Base-by-base conservation (phyloP, 2,797 vertebrate genomes). In the Rhinoraja longicauda region DNA sequence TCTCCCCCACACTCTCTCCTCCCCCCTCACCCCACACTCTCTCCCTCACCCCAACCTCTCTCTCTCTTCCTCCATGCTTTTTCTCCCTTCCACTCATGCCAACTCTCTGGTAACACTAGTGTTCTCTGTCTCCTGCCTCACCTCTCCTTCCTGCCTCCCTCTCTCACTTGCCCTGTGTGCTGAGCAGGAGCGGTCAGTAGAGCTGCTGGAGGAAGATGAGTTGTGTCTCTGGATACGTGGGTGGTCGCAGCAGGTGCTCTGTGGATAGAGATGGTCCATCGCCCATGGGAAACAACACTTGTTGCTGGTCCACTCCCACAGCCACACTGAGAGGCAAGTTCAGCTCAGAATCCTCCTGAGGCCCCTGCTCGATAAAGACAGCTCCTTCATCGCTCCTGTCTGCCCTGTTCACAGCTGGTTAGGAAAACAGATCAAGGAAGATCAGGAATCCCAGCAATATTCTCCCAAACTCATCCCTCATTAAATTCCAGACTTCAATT, bases 131-230 rank as follows among this genome's bases (percentile, higher is more conserved):
- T 73, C 64, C 24, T 26, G 70, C 21, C 21, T 73, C 17, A 21
- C 70, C 21, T 6, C 64, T 6, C 6, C 24, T 73, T 67, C 24
- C 70, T 26, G 70, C 76, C 36, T 32, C 17, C 19, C 4, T 72
- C 70, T 26, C 70, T 73, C 70, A 73, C 19, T 73, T 73, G 70
- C 70, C 21, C 70, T 26, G 70, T 73, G 21, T 32, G 0, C 12
- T 8, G 36, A 53, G 21, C 12, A 53, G 70, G 15, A 29, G 19
- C 57, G n/a, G 29, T 29, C 70, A 92, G 90, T 92, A 92, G 0
- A 92, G 70, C 45, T 92, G 90, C 21, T 92, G 90, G 39, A 92
- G 67, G 45, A 92, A 92, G 39, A 92, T 92, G 67, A 92, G 45
- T 26, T 92, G 90, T 15, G 90, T 1, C 17, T 92, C 90, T 53